Evolutionary conservation across 37 sponge, comb jelly and placozoan genomes (phyloP).

Genomic region (Haliclona indistincta): DNA sequence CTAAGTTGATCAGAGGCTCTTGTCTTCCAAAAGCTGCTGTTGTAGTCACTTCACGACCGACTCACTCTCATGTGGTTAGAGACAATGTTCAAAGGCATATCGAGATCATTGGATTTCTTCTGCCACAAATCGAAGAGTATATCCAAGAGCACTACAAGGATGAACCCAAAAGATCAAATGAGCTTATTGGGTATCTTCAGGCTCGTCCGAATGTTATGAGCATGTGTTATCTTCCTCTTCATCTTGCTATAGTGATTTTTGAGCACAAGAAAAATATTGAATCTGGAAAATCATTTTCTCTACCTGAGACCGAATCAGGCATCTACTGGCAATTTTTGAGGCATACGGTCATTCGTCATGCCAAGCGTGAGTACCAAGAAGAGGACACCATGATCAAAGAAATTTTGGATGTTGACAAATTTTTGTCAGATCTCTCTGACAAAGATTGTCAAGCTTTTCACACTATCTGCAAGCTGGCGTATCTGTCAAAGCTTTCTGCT

Average conservation of each 20-base stretch:
- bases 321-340: slow-evolving; percentile 28
- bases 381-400: not conserved
- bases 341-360: slow-evolving; percentile 25
- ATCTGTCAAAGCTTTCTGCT: not conserved
- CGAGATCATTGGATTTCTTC: slow-evolving; percentile 56
- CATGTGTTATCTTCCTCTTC: slow-evolving; percentile 62
- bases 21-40: slow-evolving; percentile 30
- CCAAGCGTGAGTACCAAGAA: not conserved
- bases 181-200: slow-evolving; percentile 24
- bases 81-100: not conserved
- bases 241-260: slow-evolving; percentile 51
- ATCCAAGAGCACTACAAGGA: slow-evolving; percentile 15
- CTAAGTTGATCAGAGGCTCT: slow-evolving; percentile 16
- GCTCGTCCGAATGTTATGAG: slow-evolving; percentile 34
- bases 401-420: not conserved
- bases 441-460: slow-evolving; percentile 12
- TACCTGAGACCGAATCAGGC: slow-evolving; percentile 52
- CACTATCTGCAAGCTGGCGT: slow-evolving; percentile 20
- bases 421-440: not conserved
- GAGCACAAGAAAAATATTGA: not conserved
- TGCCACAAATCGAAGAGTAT: slow-evolving; percentile 37
- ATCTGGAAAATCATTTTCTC: not conserved
- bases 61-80: slow-evolving; percentile 3
- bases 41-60: slow-evolving; percentile 44
- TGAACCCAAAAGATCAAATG: slow-evolving; percentile 7